Base-by-base conservation (phyloP, 2,797 vertebrate species). In the Takifugu rubripes region DNA sequence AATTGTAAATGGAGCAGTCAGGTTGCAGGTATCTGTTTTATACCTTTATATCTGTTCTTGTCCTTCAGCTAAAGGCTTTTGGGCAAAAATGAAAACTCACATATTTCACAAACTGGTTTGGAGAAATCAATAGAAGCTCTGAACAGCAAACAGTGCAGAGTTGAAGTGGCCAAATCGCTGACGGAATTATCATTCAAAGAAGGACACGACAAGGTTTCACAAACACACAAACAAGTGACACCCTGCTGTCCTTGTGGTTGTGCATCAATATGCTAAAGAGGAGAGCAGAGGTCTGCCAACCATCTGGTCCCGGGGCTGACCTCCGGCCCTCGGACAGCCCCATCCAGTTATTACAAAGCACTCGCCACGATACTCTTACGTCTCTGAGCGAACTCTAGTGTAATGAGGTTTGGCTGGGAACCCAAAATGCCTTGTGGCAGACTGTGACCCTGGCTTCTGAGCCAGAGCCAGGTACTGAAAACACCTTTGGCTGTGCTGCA, bases 101-200 rank as follows among this genome's bases (percentile, higher is more conserved):
- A 51, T 33, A 8, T 54, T 62, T 25, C 43, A 56, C 72, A 25
- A 74, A 72, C 66, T 48, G 55, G 64, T 72, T 80, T 53, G 52
- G 51, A 61, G 72, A 75, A 72, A 65, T 72, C 59, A 52, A 79
- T 78, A 73, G 48, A 68, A 72, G 66, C 54, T 60, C 66, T 17
- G 70, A 71, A 64, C 43, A 62, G 61, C 66, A 81, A 81, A 69
- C 56, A 54, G 44, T 49, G 56, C 65, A 52, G 62, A 68, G 68
- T 52, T 72, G 77, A 73, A 61, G 47, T 5, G 36, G 69, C 61
- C 59, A 78, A 78, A 73, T 78, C 82, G 75, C 72, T 54, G 71
- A 70, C 73, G 63, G 73, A 85, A 84, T 88, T 83, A 80, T 70
- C 61, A 85, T 76, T 84, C 80, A 86, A 78, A 81, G 74, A 73